Base-by-base conservation (phyloP, 2,888 invertebrate genomes). In the Cistogaster globosa region DNA sequence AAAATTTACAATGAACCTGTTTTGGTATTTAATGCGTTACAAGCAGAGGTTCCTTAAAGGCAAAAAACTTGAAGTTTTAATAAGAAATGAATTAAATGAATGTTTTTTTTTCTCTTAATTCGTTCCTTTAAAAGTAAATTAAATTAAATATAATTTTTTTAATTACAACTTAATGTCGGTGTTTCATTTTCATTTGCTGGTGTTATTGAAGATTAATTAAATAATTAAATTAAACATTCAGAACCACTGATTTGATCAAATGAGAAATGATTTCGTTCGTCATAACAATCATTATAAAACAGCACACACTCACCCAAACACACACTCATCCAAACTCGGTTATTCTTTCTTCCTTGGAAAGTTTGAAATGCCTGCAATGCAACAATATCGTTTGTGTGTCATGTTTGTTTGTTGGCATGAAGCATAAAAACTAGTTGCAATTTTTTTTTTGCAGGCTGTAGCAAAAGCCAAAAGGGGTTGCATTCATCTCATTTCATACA, bases 21-120 rank as follows among this genome's bases (percentile, higher is more conserved):
- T 84, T 60, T 71, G 53, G 60, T 18, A 67, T 71, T 60, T 84
- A 72, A 84, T 62, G 84, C 80, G 58, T 76, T 55, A 62, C 42
- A 72, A 16, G 6, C 83, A 77, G 67, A 9, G 36, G 6, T 69
- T 68, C 68, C 36, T 38, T 68, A 74, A 32, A 42, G 51, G 2
- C 12, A 48, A 16, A 32, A 32, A 7, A 7, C 1, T 16, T 42
- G 1, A 42, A 42, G 4, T 14, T 42, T 14, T 11, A 42, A 12
- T 6, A 14, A 42, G 14, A 42, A 42, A 42, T 14, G 1, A 42
- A 14, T 42, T 42, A 14, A 42, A 32, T 32, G 6, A 32, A 32
- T 32, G 6, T 32, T 8, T 32, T 32, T 32, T 32, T 2, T 32
- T 32, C 3, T 32, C 6, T 32, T 0, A 32, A 32, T 5, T 32